Conservation (phyloP, 2,113 vertebrate species). For the Eonycteris spelaea region DNA sequence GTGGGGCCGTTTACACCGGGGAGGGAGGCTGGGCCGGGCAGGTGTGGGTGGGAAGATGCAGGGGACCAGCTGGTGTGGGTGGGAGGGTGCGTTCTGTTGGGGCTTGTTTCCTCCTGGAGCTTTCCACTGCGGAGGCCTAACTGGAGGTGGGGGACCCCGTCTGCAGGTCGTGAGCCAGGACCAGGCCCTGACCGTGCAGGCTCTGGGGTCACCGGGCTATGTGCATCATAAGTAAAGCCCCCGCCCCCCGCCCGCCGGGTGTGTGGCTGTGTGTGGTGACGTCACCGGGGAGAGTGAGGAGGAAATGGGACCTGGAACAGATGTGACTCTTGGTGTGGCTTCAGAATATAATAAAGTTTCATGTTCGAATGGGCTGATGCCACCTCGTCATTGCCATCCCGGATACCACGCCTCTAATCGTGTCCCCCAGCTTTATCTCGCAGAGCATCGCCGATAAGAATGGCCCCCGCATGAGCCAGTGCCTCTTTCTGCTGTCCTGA, state of each 20-base stretch:
- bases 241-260: too few relatives aligned
- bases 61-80: not conserved
- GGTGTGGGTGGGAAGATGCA: not conserved
- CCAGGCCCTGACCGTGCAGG: rapidly evolving
- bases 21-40: not conserved
- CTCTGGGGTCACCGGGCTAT: not conserved
- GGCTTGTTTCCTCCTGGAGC: not conserved
- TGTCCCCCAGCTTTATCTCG: not conserved
- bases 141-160: not conserved
- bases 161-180: not conserved
- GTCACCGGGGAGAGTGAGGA: not conserved
- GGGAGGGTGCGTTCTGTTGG: not conserved
- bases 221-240: not conserved
- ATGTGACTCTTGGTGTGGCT: rapidly evolving
- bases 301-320: not conserved
- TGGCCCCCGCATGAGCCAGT: rapidly evolving
- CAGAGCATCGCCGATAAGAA: not conserved
- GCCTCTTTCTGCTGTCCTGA: rapidly evolving
- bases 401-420: rapidly evolving
- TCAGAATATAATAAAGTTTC: not conserved
- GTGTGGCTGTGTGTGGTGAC: not conserved
- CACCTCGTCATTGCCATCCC: not conserved
- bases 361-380: not conserved
- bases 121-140: too few relatives aligned
- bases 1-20: too few relatives aligned